Evolutionary conservation across 2,888 invertebrate genomes (phyloP).

Genomic region (Drosophila borealis): DNA sequence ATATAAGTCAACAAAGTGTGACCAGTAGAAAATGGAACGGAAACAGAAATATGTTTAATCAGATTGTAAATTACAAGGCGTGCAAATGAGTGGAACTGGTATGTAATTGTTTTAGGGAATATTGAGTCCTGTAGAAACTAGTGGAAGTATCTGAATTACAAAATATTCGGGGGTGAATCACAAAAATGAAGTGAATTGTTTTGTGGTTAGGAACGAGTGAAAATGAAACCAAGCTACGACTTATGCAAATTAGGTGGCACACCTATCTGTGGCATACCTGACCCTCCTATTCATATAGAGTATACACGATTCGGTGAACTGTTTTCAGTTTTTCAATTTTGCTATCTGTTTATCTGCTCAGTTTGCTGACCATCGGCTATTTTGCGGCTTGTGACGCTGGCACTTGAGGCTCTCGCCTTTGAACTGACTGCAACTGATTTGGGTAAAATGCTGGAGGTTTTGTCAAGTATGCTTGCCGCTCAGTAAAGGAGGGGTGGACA

Average conservation of each 20-base stretch:
- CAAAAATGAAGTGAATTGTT: background rate
- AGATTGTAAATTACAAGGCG: too few relatives aligned
- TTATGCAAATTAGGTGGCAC: too few relatives aligned
- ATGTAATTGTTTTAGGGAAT: too few relatives aligned
- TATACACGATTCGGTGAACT: constrained; percentile 17
- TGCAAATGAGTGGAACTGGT: too few relatives aligned
- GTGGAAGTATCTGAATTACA: too few relatives aligned
- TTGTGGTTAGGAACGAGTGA: background rate
- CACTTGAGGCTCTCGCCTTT: constrained; percentile 60
- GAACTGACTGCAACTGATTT: constrained; percentile 71
- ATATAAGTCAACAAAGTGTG: background rate
- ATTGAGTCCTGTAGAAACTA: too few relatives aligned
- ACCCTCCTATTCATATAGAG: constrained; percentile 7
- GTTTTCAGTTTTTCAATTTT: background rate
- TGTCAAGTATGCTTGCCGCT: background rate
- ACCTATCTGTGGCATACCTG: too few relatives aligned
- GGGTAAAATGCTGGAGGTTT: constrained; percentile 46
- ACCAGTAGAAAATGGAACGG: background rate
- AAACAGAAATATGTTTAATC: background rate
- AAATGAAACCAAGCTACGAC: background rate
- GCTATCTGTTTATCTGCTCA: constrained; percentile 37
- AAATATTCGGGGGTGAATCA: too few relatives aligned
- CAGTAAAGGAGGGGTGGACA: too few relatives aligned
- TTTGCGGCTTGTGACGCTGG: constrained; percentile 38
- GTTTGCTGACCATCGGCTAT: constrained; percentile 69